These are phyloP conservation scores for Nomada flava DNA, from an alignment of 2,888 invertebrate species.

Conservation along the genomic window DNA sequence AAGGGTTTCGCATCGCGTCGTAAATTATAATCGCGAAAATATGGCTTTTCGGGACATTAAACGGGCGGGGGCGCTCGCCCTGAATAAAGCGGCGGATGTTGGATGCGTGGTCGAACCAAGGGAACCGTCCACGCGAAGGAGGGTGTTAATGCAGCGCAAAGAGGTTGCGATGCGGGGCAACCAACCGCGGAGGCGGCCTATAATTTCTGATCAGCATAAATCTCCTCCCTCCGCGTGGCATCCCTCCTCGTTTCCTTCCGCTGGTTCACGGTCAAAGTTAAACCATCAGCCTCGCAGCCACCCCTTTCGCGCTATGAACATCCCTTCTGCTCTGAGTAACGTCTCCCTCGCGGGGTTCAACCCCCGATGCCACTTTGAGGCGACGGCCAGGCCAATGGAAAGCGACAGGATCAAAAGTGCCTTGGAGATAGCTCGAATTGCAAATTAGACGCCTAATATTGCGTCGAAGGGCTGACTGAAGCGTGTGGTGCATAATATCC, in stretches of 20 bases:
- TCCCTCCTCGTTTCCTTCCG: conserved; percentile 61
- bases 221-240: conserved; percentile 57
- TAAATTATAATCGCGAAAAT: conserved; percentile 78
- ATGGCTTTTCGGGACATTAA: conserved; percentile 78
- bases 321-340: conserved; percentile 40
- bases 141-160: conserved; percentile 68
- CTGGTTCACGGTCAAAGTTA: conserved; percentile 70
- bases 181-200: conserved; percentile 66
- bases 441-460: conserved; percentile 68
- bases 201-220: conserved; percentile 76
- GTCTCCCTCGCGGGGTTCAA: conserved; percentile 14
- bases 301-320: conserved; percentile 58
- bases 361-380: conserved; percentile 61
- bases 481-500: conserved; percentile 62
- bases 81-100: conserved; percentile 65
- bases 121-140: background rate
- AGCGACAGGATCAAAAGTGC: conserved; percentile 71
- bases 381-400: conserved; percentile 60
- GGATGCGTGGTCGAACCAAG: conserved; percentile 28
- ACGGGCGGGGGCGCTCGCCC: conserved; percentile 58
- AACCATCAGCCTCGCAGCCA: conserved; percentile 43
- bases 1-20: conserved; percentile 42
- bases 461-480: conserved; percentile 44
- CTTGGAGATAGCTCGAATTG: conserved; percentile 68
- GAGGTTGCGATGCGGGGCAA: conserved; percentile 55